phyloP scores from a whole-genome alignment of 1,140 invertebrate species.

The Myzus persicae region DNA sequence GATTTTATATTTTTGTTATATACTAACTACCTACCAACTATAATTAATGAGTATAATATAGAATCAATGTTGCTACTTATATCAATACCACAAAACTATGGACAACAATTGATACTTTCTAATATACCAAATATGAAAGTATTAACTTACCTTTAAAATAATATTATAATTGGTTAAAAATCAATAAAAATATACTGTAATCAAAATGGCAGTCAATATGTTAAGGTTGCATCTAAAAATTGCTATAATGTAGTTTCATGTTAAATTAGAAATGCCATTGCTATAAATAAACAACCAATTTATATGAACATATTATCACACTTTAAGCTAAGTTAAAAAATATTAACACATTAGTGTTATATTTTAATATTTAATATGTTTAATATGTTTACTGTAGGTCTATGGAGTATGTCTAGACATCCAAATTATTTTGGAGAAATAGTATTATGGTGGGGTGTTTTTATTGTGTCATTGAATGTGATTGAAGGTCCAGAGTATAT shows the following conservation, averaged over 20 bases:
- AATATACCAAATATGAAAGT: no score
- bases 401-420: constrained; percentile 90
- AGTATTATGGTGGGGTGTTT: constrained; percentile 92
- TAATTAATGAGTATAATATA: no score
- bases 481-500: constrained; percentile 83
- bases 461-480: constrained; percentile 86
- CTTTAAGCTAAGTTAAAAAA: not conserved
- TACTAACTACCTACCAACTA: no score
- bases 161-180: not conserved
- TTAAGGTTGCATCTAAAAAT: not conserved
- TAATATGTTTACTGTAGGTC: constrained; percentile 68
- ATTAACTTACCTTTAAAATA: not conserved
- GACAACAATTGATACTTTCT: not conserved
- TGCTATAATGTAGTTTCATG: not conserved
- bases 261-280: no score
- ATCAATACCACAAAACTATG: not conserved
- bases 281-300: not conserved
- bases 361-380: constrained; percentile 61
- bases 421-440: constrained; percentile 97
- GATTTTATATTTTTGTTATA: no score
- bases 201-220: no score
- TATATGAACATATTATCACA: not conserved
- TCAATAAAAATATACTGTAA: not conserved
- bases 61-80: not conserved
- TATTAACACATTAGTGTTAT: constrained; percentile 23